Base-by-base conservation (phyloP, 2,113 vertebrate species). In the Nycticorax nycticorax region DNA sequence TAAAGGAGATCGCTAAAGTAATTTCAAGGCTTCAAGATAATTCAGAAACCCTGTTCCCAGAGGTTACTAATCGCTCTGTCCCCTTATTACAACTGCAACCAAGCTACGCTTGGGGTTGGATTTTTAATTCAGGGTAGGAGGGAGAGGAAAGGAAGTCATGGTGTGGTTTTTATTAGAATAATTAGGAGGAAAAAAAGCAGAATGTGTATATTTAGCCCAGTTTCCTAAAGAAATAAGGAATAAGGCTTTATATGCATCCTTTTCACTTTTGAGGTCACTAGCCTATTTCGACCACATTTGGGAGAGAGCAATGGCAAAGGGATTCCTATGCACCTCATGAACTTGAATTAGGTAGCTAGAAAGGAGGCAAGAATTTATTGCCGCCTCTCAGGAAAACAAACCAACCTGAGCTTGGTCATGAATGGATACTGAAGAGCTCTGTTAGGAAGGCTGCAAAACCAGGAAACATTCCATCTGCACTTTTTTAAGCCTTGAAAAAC, bases 1-100 rank as follows among this genome's bases (percentile, higher is more conserved):
- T 73, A 85, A 62, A 66, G 69, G 74, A 93, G 96, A 97, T 95
- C 43, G 13, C 84, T 88, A 21, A 96, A 96, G 72, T 85, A 88
- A 97, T 93, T 95, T 93, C 4, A n/a, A 89, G 93, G 41, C 82
- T 85, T 82, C 47, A 39, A 28, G 72, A 91, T 85, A 91, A 91
- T 89, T 91, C 94, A 92, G 88, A 78, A 94, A 72, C 28, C 50
- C 32, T 12, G 2, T 69, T 97, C 94, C 88, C 96, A 96, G 74
- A 71, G 74, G 91, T 82, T 84, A 71, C 43, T 43, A 68, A 67
- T 63, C 7, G 7, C 32, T 86, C 76, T 60, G 76, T 83, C 80
- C 76, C 79, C 53, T 68, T 81, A 45, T 72, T 78, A 30, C 60
- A 55, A 32, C 35, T 64, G 30, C 39, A 94, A 14, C 66, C 77